Percentiles rank a stretch among this genome's conserved stretches.
phyloP scores from a whole-genome alignment of 2,113 vertebrate species.

The Embiotoca jacksoni region DNA sequence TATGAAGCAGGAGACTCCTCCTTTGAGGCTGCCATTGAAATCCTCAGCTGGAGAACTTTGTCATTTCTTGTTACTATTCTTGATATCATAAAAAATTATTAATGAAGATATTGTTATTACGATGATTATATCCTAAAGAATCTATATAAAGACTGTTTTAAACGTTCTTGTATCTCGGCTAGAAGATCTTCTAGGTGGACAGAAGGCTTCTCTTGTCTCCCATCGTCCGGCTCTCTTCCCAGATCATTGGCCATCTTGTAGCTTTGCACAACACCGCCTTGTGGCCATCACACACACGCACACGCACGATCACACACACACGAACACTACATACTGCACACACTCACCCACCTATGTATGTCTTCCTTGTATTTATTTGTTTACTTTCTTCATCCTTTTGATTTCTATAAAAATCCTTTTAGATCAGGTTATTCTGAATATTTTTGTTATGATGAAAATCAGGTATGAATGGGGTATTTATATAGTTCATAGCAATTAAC shows the following conservation, averaged over 20 bases:
- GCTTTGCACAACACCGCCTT: constrained; percentile 77
- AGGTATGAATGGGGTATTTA: constrained; percentile 34
- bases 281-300: constrained; percentile 63
- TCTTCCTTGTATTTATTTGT: constrained; percentile 78
- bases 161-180: constrained; percentile 77
- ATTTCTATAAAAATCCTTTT: constrained; percentile 43
- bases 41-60: constrained; percentile 72
- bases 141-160: constrained; percentile 83
- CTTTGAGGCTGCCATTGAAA: constrained; percentile 75
- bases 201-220: constrained; percentile 53
- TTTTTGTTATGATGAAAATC: constrained; percentile 43
- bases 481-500: constrained; percentile 35
- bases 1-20: constrained; percentile 57
- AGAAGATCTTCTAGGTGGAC: constrained; percentile 75
- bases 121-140: constrained; percentile 77
- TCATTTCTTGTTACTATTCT: constrained; percentile 74
- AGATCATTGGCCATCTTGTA: constrained; percentile 77
- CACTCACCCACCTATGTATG: constrained; percentile 46
- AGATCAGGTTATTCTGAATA: constrained; percentile 46
- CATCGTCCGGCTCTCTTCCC: constrained; percentile 60
- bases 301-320: constrained; percentile 24
- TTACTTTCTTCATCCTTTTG: constrained; percentile 38
- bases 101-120: constrained; percentile 61
- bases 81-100: constrained; percentile 70
- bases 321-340: constrained; percentile 10